These are phyloP conservation scores for Gila orcuttii DNA, from an alignment of 2,113 vertebrate species.

Conservation along the genomic window DNA sequence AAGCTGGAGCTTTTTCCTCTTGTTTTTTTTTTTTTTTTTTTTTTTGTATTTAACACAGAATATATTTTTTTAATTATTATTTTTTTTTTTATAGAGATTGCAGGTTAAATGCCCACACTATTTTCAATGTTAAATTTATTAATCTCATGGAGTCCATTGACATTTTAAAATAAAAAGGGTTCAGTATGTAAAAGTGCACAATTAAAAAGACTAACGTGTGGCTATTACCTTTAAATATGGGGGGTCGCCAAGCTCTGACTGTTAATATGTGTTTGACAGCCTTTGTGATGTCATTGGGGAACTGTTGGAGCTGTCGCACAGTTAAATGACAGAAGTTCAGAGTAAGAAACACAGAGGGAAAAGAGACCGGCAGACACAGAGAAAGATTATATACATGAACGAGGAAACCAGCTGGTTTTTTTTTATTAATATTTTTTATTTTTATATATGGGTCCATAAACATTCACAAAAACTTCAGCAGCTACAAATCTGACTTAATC, in stretches of 20 bases:
- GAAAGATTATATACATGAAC: not conserved
- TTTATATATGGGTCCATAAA: not conserved
- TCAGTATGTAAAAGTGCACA: not conserved
- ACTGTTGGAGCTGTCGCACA: slow-evolving; percentile 41
- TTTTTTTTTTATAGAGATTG: not conserved
- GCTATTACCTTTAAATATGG: slow-evolving; percentile 32
- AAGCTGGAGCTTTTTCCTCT: not conserved
- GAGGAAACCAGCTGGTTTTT: not conserved
- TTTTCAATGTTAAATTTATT: not conserved
- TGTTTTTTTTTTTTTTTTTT: no score
- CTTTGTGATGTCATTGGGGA: slow-evolving; percentile 29
- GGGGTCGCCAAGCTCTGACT: slow-evolving; percentile 43
- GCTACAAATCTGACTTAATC: not conserved
- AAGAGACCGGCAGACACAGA: not conserved
- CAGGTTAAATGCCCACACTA: not conserved
- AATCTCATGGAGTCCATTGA: not conserved
- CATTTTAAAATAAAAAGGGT: slow-evolving; percentile 20
- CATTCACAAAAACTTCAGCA: not conserved
- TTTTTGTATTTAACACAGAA: not conserved
- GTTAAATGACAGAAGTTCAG: slow-evolving; percentile 10
- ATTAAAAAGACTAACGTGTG: slow-evolving; percentile 17
- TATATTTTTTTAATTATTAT: not conserved
- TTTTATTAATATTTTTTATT: not conserved
- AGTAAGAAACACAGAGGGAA: not conserved
- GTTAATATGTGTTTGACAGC: slow-evolving; percentile 35